These are phyloP conservation scores for Ictalurus punctatus DNA, from an alignment of 2,113 vertebrate species.

Conservation along the genomic window DNA sequence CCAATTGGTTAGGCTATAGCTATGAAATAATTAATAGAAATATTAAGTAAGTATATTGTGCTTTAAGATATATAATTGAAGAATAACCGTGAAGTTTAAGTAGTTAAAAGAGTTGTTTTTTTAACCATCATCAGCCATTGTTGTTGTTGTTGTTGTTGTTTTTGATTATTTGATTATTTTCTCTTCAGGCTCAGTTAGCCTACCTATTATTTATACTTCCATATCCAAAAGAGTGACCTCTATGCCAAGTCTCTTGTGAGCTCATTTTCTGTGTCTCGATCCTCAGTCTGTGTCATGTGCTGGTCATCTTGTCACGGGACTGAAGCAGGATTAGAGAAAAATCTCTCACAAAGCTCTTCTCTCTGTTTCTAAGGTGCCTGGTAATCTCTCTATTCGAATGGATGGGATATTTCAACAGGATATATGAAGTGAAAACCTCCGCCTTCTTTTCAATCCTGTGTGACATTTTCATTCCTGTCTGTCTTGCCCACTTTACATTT, in stretches of 20 bases:
- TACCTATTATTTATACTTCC: not conserved
- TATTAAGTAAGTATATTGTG: not conserved
- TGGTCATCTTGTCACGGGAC: slow-evolving; percentile 62
- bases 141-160: not conserved
- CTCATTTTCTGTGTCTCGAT: slow-evolving; percentile 50
- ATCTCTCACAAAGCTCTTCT: slow-evolving; percentile 54
- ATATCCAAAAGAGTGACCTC: slow-evolving; percentile 39
- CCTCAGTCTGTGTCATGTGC: slow-evolving; percentile 58
- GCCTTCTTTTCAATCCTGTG: slow-evolving; percentile 8
- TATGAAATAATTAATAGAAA: slow-evolving; percentile 18
- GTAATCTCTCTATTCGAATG: slow-evolving; percentile 68
- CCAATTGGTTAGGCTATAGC: not conserved
- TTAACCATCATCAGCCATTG: not conserved
- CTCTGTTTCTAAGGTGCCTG: slow-evolving; percentile 60
- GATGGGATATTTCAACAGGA: slow-evolving; percentile 49
- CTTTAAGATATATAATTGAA: not conserved
- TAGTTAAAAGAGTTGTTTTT: not conserved
- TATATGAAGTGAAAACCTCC: slow-evolving; percentile 27
- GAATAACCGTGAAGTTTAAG: not conserved
- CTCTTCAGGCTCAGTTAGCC: not conserved
- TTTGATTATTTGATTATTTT: not conserved
- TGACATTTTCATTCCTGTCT: not conserved
- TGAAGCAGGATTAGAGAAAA: slow-evolving; percentile 55
- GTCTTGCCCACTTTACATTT: not conserved
- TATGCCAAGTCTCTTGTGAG: slow-evolving; percentile 60